phyloP scores from a whole-genome alignment of 2,113 vertebrate species.

The Malurus melanocephalus region DNA sequence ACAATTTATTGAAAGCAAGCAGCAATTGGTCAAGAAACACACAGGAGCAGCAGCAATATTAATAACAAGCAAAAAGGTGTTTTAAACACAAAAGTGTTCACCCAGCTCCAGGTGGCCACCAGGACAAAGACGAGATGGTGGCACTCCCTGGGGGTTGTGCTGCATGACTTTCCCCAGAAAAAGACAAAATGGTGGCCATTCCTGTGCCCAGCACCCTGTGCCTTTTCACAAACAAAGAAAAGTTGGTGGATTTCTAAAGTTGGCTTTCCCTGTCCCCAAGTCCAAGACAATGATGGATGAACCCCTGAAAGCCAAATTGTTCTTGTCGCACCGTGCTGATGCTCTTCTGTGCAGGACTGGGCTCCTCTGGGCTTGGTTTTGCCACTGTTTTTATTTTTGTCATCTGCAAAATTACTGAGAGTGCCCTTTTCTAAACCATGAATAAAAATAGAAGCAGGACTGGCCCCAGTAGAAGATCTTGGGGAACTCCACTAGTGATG shows the following conservation, averaged over 20 bases:
- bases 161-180: rapidly evolving
- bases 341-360: rapidly evolving
- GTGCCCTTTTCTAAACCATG: not conserved
- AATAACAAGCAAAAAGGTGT: not conserved
- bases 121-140: too few species aligned
- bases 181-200: too few species aligned
- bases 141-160: rapidly evolving
- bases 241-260: not conserved
- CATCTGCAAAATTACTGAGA: not conserved
- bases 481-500: too few species aligned
- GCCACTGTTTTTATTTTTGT: rapidly evolving
- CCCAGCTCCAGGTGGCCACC: rapidly evolving
- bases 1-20: not conserved
- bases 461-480: not conserved
- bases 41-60: not conserved
- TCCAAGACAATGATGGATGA: not conserved
- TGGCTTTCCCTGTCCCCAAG: not conserved
- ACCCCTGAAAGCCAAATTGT: not conserved
- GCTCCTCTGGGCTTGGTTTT: rapidly evolving
- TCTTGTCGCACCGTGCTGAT: rapidly evolving
- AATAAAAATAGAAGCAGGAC: not conserved
- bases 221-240: not conserved
- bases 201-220: too few species aligned
- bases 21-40: not conserved
- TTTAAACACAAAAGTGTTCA: not conserved